Evolutionary conservation across 2,113 vertebrate species (phyloP), one percentile per base, ranked within the genome.

Genomic region (Leptosomus discolor): DNA sequence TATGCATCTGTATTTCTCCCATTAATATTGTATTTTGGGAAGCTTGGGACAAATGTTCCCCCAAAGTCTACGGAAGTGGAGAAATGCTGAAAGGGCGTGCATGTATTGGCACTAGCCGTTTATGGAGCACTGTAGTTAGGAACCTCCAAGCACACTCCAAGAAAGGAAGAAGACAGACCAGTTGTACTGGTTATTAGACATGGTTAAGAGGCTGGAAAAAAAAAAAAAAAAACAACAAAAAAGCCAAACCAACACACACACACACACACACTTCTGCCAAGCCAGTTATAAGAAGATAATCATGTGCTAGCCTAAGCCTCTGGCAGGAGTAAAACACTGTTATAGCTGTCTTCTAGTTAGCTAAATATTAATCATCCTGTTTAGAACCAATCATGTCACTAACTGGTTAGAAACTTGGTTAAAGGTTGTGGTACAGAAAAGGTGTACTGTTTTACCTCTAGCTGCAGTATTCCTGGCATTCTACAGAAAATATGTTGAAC

Each of bases 241-340:
- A 11, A 54, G 15, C 41, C 73, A 94, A 91, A 87, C 89, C 92
- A 92, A 87, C 88, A 85, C 65, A 93, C 65, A 89, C 60, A 81
- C n/a, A n/a, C n/a, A n/a, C 39, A 67, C 76, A 87, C 18, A 36
- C 78, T 92, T 94, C 68, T 97, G 92, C 95, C 94, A 91, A 97
- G 95, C 86, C 96, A 97, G 95, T 94, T 97, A 96, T 78, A 92
- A 96, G 93, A 57, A 96, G 86, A 94, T 94, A 92, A 97, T 94
- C 92, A 85, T 96, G 96, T 88, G 88, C 92, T 91, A 84, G 85
- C 30, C 80, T 87, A 87, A 95, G 95, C 96, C 97, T 96, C 94
- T 97, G 94, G 96, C 94, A 97, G 89, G 65, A 92, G 65, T 45
- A 78, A 82, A 94, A 34, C 86, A 93, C 94, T 96, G 97, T 97